These are phyloP conservation scores for Drosophila mayri DNA, from an alignment of 1,140 invertebrate genomes.

Conservation along the genomic window DNA sequence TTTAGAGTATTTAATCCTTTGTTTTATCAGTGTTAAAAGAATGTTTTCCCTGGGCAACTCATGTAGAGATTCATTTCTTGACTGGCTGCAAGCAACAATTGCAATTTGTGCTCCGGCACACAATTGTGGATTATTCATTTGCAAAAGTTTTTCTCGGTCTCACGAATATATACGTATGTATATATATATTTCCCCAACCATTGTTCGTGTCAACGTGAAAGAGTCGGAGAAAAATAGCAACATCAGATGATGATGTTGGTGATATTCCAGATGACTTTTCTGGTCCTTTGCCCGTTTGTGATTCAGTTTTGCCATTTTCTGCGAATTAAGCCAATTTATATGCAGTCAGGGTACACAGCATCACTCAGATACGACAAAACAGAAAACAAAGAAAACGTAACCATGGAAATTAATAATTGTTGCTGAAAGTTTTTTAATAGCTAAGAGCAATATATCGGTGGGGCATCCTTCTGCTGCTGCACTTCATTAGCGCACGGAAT, in stretches of 20 bases:
- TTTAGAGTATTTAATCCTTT: neutral
- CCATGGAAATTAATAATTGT: slow-evolving; percentile 68
- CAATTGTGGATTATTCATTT: slow-evolving; percentile 78
- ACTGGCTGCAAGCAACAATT: slow-evolving; percentile 74
- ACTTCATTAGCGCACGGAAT: slow-evolving; percentile 76
- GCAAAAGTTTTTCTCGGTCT: slow-evolving; percentile 62
- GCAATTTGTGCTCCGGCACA: slow-evolving; percentile 74
- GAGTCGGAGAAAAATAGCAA: slow-evolving; percentile 13
- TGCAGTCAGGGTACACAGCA: slow-evolving; percentile 46
- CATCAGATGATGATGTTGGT: slow-evolving; percentile 42
- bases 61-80: slow-evolving; percentile 61
- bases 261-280: slow-evolving; percentile 41
- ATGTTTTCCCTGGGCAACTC: slow-evolving; percentile 14
- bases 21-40: neutral
- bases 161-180: slow-evolving; percentile 23
- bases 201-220: slow-evolving; percentile 51
- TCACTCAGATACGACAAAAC: slow-evolving; percentile 35
- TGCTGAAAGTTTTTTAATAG: slow-evolving; percentile 67
- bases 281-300: slow-evolving; percentile 34
- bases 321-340: slow-evolving; percentile 82
- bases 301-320: slow-evolving; percentile 68
- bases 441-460: slow-evolving; percentile 7
- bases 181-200: slow-evolving; percentile 24
- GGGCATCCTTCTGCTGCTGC: slow-evolving; percentile 20
- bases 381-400: slow-evolving; percentile 30